Evolutionary conservation across 2,888 invertebrate genomes (phyloP), one percentile per base, ranked within the genome.

Genomic region (Acleris cristana): DNA sequence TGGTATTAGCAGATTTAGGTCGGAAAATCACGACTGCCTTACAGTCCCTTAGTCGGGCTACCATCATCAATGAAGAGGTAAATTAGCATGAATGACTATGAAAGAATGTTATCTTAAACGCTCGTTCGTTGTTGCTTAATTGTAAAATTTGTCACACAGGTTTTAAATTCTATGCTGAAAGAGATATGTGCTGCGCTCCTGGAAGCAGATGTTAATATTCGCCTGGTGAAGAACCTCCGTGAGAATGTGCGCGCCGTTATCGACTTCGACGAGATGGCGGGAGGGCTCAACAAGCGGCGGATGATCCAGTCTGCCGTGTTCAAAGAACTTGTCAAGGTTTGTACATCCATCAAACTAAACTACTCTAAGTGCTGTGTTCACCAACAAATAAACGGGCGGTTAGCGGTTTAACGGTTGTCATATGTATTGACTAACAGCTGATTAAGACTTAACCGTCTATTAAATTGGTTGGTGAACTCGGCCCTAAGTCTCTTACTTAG

Each of bases 1-100:
- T 99, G 99, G 99, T 99, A 89, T 97, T 99, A 95, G 99, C 99
- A 82, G 99, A 99, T 95, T 96, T 99, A 89, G 99, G 99, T 86
- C 96, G 99, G 86, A 99, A 99, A 94, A 99, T 99, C 87, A 99
- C 99, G 83, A 97, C 98, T 90, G 99, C 99, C 72, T 94, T 99
- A 90, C 97, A 99, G 88, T 99, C 99, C 64, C 94, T 99, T 75
- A 99, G 99, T 93, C 98, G 98, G 94, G 99, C 99, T 70, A 99
- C 99, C 57, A 97, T 99, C 73, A 99, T 99, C 80, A 99, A 99
- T 94, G 98, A 99, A 94, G 99, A 99, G 95, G 98, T 97, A 93
- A 76, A 62, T 65, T 64, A 54, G 18, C 14, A 8, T 23, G 52
- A 52, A 26, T 19, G 18, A 6, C 6, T 5, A 44, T 23, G 1